These are phyloP conservation scores for Stegana nigrithorax DNA, from an alignment of 2,888 invertebrate genomes.

Conservation along the genomic window DNA sequence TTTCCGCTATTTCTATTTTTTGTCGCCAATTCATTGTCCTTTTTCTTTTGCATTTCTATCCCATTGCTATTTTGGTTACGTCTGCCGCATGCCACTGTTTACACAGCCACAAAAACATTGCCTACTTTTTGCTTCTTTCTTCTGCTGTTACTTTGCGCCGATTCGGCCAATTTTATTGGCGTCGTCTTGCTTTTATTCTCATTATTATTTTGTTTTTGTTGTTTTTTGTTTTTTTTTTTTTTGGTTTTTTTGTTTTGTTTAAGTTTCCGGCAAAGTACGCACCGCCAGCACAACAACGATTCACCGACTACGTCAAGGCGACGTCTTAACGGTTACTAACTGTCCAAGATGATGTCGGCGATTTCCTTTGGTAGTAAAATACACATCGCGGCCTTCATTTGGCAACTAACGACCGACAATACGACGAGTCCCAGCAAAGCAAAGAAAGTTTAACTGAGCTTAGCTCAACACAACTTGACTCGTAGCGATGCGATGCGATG, in stretches of 20 bases:
- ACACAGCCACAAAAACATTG: too few relatives aligned
- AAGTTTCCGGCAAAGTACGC: too few relatives aligned
- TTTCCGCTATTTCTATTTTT: too few relatives aligned
- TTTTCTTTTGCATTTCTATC: too few relatives aligned
- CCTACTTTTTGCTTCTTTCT: too few relatives aligned
- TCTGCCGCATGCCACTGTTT: too few relatives aligned
- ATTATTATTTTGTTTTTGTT: background rate
- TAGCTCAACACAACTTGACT: too few relatives aligned
- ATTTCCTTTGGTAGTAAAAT: constrained; percentile 37
- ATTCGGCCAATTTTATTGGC: too few relatives aligned
- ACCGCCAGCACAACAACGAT: constrained; percentile 30
- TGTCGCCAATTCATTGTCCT: too few relatives aligned
- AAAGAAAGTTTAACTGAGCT: background rate
- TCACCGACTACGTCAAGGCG: constrained; percentile 52
- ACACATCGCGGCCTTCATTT: constrained; percentile 54
- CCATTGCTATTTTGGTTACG: too few relatives aligned
- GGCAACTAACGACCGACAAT: constrained; percentile 22
- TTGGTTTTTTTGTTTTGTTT: background rate
- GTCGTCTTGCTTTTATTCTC: background rate
- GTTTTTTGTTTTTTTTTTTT: background rate
- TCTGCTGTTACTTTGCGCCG: too few relatives aligned
- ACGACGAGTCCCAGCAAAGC: background rate
- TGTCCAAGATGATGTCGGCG: constrained; percentile 57
- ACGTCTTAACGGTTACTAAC: constrained; percentile 66
- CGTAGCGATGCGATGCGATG: too few relatives aligned